Base-by-base conservation (phyloP, 2,113 vertebrate species). In the Zosterops lateralis region DNA sequence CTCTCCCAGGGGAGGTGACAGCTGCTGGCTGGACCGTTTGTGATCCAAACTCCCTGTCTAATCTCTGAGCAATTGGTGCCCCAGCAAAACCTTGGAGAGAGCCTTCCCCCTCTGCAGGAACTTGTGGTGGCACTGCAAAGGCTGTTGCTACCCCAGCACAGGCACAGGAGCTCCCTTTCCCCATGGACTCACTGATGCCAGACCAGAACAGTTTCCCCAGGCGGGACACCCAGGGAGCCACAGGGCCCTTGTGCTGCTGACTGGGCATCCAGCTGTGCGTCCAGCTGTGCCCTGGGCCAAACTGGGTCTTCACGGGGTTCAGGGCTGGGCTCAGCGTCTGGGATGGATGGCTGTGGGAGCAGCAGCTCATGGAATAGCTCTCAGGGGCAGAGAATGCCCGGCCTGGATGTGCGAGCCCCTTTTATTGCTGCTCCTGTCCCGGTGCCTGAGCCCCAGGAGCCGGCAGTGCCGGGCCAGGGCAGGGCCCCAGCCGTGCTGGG, bases 11-110 rank as follows among this genome's bases (percentile, higher is more conserved):
- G 31, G 68, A 65, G 31, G 28, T 76, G 62, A 45, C 60, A 85
- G 32, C 0, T 0, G 20, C 50, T 40, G 32, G n/a, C 31, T 29
- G 34, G 40, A 56, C 26, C 29, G 6, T 56, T 28, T 21, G n/a
- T 72, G 67, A 45, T 44, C 12, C 61, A 45, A 45, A 57, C 13
- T 38, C 56, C 29, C 0, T 3, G 5, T 28, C 18, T 53, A 53
- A 48, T 19, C 47, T 25, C 4, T 5, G 26, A 78, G 53, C 44
- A 68, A 34, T 0, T 36, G 13, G 9, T 1, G 0, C 10, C 56
- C 32, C 67, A 78, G 61, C 29, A 67, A 77, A 57, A 72, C 47
- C 10, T 44, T 12, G 60, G 24, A 50, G 58, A 76, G 32, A 76
- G 6, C 14, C 32, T 51, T 57, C 13, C 25, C 3, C 40, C 31